A percentile compares a stretch with the other conserved stretches of the same genome.
Evolutionary conservation across 2,888 invertebrate genomes (phyloP).

Genomic region (Dusona sp.): DNA sequence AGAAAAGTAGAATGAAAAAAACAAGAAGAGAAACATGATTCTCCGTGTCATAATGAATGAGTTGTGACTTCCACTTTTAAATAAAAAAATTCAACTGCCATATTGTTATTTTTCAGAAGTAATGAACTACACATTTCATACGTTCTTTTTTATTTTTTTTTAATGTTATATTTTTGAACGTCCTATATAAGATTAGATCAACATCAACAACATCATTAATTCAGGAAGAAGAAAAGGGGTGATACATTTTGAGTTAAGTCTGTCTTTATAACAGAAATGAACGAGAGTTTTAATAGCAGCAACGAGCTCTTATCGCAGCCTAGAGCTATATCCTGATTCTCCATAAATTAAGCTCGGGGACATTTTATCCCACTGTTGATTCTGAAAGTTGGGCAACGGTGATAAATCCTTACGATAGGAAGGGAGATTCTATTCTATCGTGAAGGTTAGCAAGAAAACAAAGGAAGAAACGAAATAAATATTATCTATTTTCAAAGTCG

Average conservation of each 20-base stretch:
- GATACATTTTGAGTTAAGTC: constrained; percentile 32
- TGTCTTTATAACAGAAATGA: constrained; percentile 47
- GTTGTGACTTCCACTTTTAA: not conserved
- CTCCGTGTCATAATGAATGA: no score
- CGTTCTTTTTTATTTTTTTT: no score
- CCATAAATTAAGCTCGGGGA: constrained; percentile 64
- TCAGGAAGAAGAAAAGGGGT: not conserved
- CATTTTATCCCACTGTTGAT: constrained; percentile 65
- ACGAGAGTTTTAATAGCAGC: constrained; percentile 63
- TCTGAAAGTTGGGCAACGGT: constrained; percentile 56
- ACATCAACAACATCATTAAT: constrained; percentile 19
- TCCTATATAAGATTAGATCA: not conserved
- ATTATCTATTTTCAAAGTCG: constrained; percentile 27
- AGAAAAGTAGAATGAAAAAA: no score
- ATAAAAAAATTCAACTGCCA: no score
- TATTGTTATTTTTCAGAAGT: not conserved
- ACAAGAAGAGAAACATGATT: no score
- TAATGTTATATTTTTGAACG: not conserved
- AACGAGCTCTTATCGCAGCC: constrained; percentile 58
- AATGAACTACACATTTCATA: not conserved
- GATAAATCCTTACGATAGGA: constrained; percentile 51
- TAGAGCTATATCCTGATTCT: constrained; percentile 52
- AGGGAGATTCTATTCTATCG: constrained; percentile 31
- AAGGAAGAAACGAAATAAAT: constrained; percentile 21
- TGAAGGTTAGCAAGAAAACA: constrained; percentile 40